Evolutionary conservation across 2,888 invertebrate genomes (phyloP), one percentile per base, ranked within the genome.

Genomic region (Epirrhoe tristata): DNA sequence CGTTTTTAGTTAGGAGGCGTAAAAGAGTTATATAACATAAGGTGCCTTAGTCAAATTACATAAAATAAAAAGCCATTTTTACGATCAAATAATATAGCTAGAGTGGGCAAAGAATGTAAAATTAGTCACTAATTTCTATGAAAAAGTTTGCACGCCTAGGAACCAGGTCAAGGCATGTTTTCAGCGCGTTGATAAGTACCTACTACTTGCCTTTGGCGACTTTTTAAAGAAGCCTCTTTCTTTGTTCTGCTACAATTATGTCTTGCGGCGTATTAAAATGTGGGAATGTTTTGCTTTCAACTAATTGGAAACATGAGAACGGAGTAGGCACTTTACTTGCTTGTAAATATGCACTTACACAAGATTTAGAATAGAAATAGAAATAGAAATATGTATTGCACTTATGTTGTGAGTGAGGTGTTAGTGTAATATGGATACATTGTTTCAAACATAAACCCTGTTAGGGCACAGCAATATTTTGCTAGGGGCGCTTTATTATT

Each of bases 221-320:
- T 57, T 57, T 48, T 48, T 10, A 51, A 51, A 51, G 58, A 58
- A 58, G 48, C 32, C 43, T 57, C 48, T 57, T 57, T 57, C 57
- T 57, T 32, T 48, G 57, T 57, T 57, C 46, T 57, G 48, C 43
- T 57, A 43, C 39, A 12, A n/a, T 12, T 16, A 32, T 48, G 32
- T 48, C 57, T 48, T 46, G 59, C 59, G 59, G 59, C 52, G 59
- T 39, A 39, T 52, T 52, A 59, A 52, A 57, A 32, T 32, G 43
- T 31, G 46, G 46, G 31, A 16, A 48, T 12, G 31, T 32, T 46
- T 2, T 46, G 31, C 43, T 48, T 48, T 16, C 57, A 57, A 57
- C 57, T 57, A 14, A 57, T 57, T 57, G 57, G 48, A 32, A 57
- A 57, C 46, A 58, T 36, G n/a, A 31, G n/a, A 57, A 32, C 32